Evolutionary conservation across 2,113 vertebrate species (phyloP).

Genomic region (Laticauda colubrina): DNA sequence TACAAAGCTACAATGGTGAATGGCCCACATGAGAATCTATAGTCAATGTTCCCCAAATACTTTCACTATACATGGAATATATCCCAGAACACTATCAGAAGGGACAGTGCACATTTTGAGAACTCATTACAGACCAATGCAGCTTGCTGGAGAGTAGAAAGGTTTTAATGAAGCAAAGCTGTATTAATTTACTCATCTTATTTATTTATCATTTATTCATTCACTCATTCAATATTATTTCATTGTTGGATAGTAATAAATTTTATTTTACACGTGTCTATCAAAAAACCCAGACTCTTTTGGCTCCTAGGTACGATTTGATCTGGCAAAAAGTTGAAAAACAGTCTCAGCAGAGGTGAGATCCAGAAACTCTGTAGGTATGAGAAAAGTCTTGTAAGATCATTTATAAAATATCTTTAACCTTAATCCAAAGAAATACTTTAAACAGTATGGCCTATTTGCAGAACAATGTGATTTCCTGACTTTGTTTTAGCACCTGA

Average conservation of each 20-base stretch:
- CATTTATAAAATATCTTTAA: neutral
- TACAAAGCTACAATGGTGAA: neutral
- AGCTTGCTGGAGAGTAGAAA: neutral
- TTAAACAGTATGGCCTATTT: neutral
- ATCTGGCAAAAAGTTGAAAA: neutral
- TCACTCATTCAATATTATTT: neutral
- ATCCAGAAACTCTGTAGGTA: neutral
- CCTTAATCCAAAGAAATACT: neutral
- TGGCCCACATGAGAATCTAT: neutral
- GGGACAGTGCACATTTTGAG: neutral
- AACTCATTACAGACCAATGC: neutral
- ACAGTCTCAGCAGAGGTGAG: neutral
- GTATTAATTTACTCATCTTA: neutral
- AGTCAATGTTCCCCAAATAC: neutral
- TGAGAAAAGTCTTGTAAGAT: neutral
- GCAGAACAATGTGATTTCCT: neutral
- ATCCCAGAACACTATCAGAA: neutral
- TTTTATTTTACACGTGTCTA: neutral
- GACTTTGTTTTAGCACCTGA: neutral
- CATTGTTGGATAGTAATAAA: neutral
- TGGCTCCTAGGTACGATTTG: neutral
- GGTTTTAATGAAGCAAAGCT: neutral
- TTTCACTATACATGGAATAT: neutral
- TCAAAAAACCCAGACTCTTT: neutral
- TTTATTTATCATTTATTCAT: neutral